phyloP scores from a whole-genome alignment of 2,113 vertebrate genomes.

The Bubo scandiacus region DNA sequence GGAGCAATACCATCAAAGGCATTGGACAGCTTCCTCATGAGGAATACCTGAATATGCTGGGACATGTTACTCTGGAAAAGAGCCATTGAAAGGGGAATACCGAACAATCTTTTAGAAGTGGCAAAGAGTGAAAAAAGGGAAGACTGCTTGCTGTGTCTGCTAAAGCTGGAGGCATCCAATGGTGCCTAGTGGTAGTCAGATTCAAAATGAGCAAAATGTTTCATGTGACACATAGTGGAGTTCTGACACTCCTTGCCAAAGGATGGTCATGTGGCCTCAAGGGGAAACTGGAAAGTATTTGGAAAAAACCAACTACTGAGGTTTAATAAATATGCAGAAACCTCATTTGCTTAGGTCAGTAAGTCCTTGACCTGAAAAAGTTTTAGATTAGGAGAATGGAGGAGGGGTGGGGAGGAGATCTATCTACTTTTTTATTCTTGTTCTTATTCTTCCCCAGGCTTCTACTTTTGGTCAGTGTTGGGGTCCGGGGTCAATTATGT shows the following conservation, averaged over 20 bases:
- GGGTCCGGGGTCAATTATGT: not conserved
- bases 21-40: not conserved
- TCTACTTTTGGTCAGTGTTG: not conserved
- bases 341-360: not conserved
- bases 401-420: not conserved
- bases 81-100: not conserved
- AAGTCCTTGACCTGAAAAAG: not conserved
- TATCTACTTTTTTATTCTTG: not conserved
- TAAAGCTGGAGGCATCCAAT: not conserved
- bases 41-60: not conserved
- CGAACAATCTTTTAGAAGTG: not conserved
- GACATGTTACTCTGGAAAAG: not conserved
- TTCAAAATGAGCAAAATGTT: not conserved
- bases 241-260: not conserved
- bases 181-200: accelerated
- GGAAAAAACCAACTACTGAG: not conserved
- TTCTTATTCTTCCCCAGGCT: not conserved
- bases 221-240: not conserved
- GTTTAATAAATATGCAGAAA: not conserved
- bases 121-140: not conserved
- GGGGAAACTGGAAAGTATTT: not conserved
- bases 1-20: not conserved
- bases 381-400: not conserved
- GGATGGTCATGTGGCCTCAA: not conserved
- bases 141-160: not conserved